phyloP scores from a whole-genome alignment of 1,140 invertebrate species.

The Megalonaias nervosa region DNA sequence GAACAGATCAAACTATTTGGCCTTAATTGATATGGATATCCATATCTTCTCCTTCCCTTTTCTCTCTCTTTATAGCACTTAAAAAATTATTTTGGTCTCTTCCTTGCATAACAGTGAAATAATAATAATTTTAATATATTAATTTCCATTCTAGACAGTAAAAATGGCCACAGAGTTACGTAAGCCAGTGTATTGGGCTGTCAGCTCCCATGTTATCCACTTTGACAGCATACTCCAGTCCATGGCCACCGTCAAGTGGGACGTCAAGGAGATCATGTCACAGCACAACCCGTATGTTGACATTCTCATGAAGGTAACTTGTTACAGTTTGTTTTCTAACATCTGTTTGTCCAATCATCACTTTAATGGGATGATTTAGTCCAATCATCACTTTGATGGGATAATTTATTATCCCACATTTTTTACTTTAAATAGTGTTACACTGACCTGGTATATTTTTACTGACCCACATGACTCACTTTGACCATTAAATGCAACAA shows the following conservation, averaged over 20 bases:
- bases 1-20: too few species aligned
- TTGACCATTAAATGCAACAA: too few species aligned
- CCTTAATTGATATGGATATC: too few species aligned
- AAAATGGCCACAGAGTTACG: constrained; percentile 81
- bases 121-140: background rate
- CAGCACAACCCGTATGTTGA: constrained; percentile 92
- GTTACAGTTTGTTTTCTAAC: constrained; percentile 12
- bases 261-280: constrained; percentile 92
- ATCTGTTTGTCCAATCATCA: background rate
- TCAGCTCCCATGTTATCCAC: constrained; percentile 86
- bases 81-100: too few species aligned
- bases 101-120: too few species aligned
- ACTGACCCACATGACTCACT: background rate
- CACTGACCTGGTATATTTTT: background rate
- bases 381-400: background rate
- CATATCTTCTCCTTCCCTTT: too few species aligned
- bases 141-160: constrained; percentile 76
- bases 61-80: too few species aligned
- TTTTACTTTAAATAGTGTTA: background rate
- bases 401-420: background rate
- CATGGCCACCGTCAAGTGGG: constrained; percentile 94
- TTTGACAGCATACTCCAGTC: constrained; percentile 81
- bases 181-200: constrained; percentile 88
- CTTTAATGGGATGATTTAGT: too few species aligned
- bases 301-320: constrained; percentile 72